phyloP scores from a whole-genome alignment of 2,888 invertebrate genomes.

The Cecidostiba fungosa region DNA sequence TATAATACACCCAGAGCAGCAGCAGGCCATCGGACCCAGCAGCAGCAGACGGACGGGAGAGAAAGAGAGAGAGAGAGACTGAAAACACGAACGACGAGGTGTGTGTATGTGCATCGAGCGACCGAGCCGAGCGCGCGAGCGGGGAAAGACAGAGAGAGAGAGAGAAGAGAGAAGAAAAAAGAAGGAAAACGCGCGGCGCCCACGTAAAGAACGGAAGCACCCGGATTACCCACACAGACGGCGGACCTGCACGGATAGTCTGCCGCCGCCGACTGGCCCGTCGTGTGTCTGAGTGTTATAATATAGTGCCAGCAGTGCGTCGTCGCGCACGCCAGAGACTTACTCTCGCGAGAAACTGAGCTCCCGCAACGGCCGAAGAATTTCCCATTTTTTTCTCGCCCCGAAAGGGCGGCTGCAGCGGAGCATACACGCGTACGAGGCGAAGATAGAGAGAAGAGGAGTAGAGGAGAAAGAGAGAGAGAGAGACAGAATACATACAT shows the following conservation, averaged over 20 bases:
- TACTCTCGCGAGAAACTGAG: slow-evolving; percentile 1
- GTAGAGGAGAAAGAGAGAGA: neutral
- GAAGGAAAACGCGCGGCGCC: slow-evolving; percentile 60
- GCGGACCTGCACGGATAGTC: slow-evolving; percentile 9
- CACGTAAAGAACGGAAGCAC: slow-evolving; percentile 66
- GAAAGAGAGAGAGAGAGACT: slow-evolving; percentile 57
- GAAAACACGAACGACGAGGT: slow-evolving; percentile 45
- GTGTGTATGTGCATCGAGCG: slow-evolving; percentile 39
- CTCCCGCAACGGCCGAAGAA: slow-evolving; percentile 19
- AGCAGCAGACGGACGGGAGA: slow-evolving; percentile 24
- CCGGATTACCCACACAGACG: slow-evolving; percentile 61
- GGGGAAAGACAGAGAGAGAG: slow-evolving; percentile 18
- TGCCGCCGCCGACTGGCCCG: neutral
- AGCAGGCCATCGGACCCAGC: slow-evolving; percentile 52
- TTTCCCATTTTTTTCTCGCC: slow-evolving; percentile 38
- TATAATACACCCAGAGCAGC: slow-evolving; percentile 44
- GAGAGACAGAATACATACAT: slow-evolving; percentile 8
- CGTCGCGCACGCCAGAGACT: neutral
- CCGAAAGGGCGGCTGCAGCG: slow-evolving; percentile 36
- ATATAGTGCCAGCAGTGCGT: slow-evolving; percentile 19
- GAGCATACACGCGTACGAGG: neutral
- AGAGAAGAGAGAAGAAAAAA: slow-evolving; percentile 53
- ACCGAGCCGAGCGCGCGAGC: neutral
- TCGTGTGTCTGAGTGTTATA: neutral
- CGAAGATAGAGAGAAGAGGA: slow-evolving; percentile 7